Conservation (phyloP, 1,140 invertebrate species). For the Leptinotarsa defecta region DNA sequence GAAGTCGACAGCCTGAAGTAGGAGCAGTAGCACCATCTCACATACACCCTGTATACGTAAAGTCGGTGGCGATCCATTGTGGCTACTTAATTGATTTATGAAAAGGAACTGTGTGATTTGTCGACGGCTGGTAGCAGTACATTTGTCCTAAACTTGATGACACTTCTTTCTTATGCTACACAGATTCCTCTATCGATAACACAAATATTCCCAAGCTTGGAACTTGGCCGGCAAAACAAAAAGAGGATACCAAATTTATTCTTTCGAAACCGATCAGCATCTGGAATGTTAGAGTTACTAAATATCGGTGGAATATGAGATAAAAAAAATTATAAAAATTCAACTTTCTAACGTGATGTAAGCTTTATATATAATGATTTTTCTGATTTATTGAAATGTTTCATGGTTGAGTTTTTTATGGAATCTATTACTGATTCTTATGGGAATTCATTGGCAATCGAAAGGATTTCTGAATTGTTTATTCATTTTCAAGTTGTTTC, state of each 20-base stretch:
- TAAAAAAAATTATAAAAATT: conserved; percentile 9
- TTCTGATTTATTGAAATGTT: not conserved
- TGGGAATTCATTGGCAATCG: too few relatives aligned
- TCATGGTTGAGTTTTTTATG: not conserved
- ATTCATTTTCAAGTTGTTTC: too few relatives aligned
- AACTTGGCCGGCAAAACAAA: conserved; percentile 29
- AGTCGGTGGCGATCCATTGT: conserved; percentile 28
- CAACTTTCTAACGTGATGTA: conserved; percentile 2
- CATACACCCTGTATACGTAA: conserved; percentile 22
- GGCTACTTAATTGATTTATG: conserved; percentile 51
- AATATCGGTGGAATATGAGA: conserved; percentile 14
- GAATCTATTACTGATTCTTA: too few relatives aligned
- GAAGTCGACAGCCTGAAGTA: too few relatives aligned
- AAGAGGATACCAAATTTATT: conserved; percentile 20
- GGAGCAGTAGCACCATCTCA: not conserved
- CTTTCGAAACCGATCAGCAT: conserved; percentile 29
- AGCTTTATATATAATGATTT: not conserved
- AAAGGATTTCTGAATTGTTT: not conserved
- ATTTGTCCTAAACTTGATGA: conserved; percentile 42
- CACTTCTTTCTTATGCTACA: conserved; percentile 32
- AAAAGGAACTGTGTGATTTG: conserved; percentile 51
- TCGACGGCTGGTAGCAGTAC: conserved; percentile 46
- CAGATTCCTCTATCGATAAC: conserved; percentile 28
- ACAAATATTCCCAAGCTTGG: conserved; percentile 29
- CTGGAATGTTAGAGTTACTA: conserved; percentile 25